Evolutionary conservation across 2,888 invertebrate genomes (phyloP).

Genomic region (Lasioglossum oenotherae): DNA sequence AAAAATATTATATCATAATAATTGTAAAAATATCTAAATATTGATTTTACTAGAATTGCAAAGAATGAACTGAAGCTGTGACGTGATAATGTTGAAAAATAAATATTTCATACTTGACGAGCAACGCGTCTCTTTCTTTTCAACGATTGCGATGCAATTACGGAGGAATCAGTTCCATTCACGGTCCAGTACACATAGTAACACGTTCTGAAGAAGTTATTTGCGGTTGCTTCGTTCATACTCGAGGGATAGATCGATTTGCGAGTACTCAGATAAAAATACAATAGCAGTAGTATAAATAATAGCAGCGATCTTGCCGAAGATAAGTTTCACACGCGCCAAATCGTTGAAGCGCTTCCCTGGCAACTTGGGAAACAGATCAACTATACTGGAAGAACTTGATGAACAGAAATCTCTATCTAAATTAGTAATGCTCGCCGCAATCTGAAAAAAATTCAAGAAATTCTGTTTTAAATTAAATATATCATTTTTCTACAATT

Average conservation of each 20-base stretch:
- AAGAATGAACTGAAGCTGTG: not conserved
- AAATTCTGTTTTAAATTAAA: too few species aligned
- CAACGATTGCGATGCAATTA: not conserved
- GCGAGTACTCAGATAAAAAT: not conserved
- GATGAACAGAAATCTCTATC: not conserved
- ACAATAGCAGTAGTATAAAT: slow-evolving; percentile 2
- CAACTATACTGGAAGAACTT: not conserved
- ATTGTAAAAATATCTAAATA: too few species aligned
- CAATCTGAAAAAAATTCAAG: too few species aligned
- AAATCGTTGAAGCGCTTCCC: not conserved
- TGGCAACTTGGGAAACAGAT: not conserved
- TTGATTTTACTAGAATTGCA: too few species aligned
- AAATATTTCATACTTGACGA: not conserved
- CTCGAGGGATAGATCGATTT: not conserved
- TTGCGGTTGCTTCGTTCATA: slow-evolving; percentile 13
- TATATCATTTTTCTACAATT: too few species aligned
- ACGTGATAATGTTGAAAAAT: not conserved
- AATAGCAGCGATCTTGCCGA: not conserved
- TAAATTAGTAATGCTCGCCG: not conserved
- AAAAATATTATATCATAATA: too few species aligned
- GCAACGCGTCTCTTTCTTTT: not conserved
- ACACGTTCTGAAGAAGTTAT: not conserved
- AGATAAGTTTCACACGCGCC: slow-evolving; percentile 4
- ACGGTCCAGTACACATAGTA: slow-evolving; percentile 4
- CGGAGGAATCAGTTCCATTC: not conserved